Base-by-base conservation (phyloP, 2,888 invertebrate genomes). In the Eilema caniola region DNA sequence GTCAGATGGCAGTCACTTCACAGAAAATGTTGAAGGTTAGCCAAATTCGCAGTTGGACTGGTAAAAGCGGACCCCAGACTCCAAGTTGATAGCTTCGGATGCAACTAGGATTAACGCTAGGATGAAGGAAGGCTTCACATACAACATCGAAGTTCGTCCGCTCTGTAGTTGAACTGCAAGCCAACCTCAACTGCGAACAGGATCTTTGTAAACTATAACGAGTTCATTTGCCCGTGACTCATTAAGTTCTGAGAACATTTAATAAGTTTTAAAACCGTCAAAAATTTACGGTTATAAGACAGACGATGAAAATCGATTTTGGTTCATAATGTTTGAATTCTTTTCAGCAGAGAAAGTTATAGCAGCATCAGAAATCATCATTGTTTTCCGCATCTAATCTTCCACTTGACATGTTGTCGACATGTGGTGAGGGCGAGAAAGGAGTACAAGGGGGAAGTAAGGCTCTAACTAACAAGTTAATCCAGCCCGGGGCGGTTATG, bases 401-500 rank as follows among this genome's bases (percentile, higher is more conserved):
- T 61, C 62, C 64, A 60, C 70, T 73, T 81, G 83, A 81, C 81
- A 76, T 62, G 79, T 72, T 75, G 82, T 81, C 76, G 83, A 82
- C 82, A 69, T 76, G 70, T 73, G 75, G 73, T 80, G 77, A 74
- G 71, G 69, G 24, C 59, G 70, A 53, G 69, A 66, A 72, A 60
- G 31, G 67, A 57, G 59, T 41, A 41, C 8, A 77, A 77, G 74
- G 79, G 76, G 70, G 70, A 60, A 70, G 69, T 76, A 75, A 78
- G 78, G 73, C 72, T 84, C 81, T 86, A 90, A 89, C 89, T 93
- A 93, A 93, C 92, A 92, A 94, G 93, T 94, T 93, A 93, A 93
- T 93, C 91, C 90, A 86, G 92, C 93, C 92, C 72, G 86, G 70
- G 92, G 94, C 93, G 75, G 85, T 86, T 90, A 90, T 91, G 89